These are phyloP conservation scores for Clostera curtula DNA, from an alignment of 2,888 invertebrate genomes.

Conservation along the genomic window DNA sequence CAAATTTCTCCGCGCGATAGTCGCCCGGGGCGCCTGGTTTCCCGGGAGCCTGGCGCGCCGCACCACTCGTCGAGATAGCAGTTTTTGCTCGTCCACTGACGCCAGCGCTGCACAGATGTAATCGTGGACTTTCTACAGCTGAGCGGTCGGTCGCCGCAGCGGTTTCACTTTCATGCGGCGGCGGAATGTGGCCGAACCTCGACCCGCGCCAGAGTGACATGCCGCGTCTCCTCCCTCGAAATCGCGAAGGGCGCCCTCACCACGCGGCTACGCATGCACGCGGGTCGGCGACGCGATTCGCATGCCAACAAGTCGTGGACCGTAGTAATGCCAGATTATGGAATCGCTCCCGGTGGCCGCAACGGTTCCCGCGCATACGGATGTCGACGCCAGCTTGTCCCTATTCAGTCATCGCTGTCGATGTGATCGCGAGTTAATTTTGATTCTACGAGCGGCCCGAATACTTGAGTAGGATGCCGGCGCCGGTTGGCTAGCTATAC, in stretches of 20 bases:
- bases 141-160: slow-evolving; percentile 51
- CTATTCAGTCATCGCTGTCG: slow-evolving; percentile 12
- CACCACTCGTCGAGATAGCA: slow-evolving; percentile 52
- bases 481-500: slow-evolving; percentile 51
- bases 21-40: slow-evolving; percentile 56
- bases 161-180: slow-evolving; percentile 71
- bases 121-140: slow-evolving; percentile 72
- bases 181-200: slow-evolving; percentile 72
- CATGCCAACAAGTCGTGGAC: slow-evolving; percentile 31
- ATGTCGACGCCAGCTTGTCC: slow-evolving; percentile 21
- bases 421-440: slow-evolving; percentile 39
- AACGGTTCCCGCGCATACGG: slow-evolving; percentile 32
- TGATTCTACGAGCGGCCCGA: slow-evolving; percentile 49
- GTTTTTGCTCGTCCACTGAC: slow-evolving; percentile 62
- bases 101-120: slow-evolving; percentile 52
- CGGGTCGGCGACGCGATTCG: slow-evolving; percentile 28
- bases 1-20: slow-evolving; percentile 47
- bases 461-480: slow-evolving; percentile 45
- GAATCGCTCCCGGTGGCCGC: slow-evolving; percentile 29
- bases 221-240: slow-evolving; percentile 26
- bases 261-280: slow-evolving; percentile 19
- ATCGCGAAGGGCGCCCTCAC: slow-evolving; percentile 16
- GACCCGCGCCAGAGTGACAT: slow-evolving; percentile 52
- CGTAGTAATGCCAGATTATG: slow-evolving; percentile 27
- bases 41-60: slow-evolving; percentile 54